Percentiles rank a stretch among this genome's conserved stretches.
These are phyloP conservation scores for Penaeus monodon DNA, from an alignment of 2,888 invertebrate species.

Conservation along the genomic window DNA sequence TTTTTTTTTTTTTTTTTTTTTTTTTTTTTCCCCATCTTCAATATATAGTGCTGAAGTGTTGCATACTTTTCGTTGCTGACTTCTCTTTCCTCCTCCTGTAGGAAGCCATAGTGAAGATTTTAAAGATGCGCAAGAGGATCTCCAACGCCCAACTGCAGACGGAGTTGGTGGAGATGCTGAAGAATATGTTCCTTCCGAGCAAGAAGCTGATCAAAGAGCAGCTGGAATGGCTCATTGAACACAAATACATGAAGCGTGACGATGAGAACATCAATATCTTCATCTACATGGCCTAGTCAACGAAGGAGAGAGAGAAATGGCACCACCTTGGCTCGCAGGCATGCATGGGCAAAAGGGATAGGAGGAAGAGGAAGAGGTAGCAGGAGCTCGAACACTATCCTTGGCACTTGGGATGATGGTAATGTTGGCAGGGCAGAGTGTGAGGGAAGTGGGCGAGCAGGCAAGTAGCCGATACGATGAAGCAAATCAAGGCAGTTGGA, in stretches of 20 bases:
- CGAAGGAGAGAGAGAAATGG: background rate
- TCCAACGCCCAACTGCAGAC: constrained; percentile 92
- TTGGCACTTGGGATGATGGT: no score
- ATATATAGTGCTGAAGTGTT: no score
- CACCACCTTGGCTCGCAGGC: background rate
- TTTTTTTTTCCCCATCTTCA: no score
- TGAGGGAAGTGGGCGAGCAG: no score
- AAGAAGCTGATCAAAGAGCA: constrained; percentile 99
- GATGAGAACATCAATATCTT: constrained; percentile 98
- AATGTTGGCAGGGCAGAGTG: no score
- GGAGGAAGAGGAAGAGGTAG: background rate
- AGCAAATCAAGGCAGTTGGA: no score
- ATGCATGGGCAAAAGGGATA: background rate
- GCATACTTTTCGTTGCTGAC: no score
- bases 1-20: background rate
- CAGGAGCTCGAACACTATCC: background rate
- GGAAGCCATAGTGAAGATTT: constrained; percentile 98
- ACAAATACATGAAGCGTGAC: constrained; percentile 96
- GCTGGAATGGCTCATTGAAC: constrained; percentile 98
- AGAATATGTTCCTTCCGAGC: constrained; percentile 99
- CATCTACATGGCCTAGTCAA: constrained; percentile 89
- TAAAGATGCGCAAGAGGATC: constrained; percentile 97
- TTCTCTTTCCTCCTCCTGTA: constrained; percentile 3
- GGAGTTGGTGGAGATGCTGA: constrained; percentile 96
- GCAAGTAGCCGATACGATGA: no score